Conservation (phyloP, 2,797 vertebrate genomes). For the Enteromius anoplus region DNA sequence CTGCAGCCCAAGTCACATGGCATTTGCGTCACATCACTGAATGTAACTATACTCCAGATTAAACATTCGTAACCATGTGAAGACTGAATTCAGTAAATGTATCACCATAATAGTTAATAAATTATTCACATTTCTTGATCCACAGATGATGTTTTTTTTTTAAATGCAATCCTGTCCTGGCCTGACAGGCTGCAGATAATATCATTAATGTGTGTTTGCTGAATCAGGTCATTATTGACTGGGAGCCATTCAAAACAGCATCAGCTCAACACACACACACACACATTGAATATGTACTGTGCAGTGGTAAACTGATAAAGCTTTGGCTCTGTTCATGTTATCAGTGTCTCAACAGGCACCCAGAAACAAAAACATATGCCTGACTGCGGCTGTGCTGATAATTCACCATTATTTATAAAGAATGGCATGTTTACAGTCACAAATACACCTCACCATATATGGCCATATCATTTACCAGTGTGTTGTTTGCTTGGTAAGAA, state of each 20-base stretch:
- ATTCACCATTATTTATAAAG: conserved; percentile 20
- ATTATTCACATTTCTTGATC: neutral
- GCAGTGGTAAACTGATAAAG: conserved; percentile 34
- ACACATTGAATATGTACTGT: conserved; percentile 39
- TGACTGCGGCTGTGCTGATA: conserved; percentile 34
- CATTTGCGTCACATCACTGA: neutral
- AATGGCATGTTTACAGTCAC: conserved; percentile 31
- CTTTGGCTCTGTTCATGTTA: conserved; percentile 12
- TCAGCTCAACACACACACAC: conserved; percentile 21
- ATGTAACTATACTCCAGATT: neutral
- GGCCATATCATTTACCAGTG: neutral
- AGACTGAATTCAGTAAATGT: neutral
- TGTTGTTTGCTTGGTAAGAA: neutral
- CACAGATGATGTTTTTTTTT: neutral
- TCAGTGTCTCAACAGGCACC: conserved; percentile 21
- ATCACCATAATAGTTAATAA: neutral
- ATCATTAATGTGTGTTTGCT: conserved; percentile 32
- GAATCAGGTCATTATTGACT: conserved; percentile 41
- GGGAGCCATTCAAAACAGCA: conserved; percentile 40
- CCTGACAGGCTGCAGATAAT: conserved; percentile 21
- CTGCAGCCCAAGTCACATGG: neutral
- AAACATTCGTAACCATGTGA: neutral
- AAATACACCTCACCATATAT: conserved; percentile 3
- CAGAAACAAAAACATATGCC: conserved; percentile 37
- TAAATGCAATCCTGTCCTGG: neutral